Base-by-base conservation (phyloP, 2,113 vertebrate genomes). In the Brachirus orientalis region DNA sequence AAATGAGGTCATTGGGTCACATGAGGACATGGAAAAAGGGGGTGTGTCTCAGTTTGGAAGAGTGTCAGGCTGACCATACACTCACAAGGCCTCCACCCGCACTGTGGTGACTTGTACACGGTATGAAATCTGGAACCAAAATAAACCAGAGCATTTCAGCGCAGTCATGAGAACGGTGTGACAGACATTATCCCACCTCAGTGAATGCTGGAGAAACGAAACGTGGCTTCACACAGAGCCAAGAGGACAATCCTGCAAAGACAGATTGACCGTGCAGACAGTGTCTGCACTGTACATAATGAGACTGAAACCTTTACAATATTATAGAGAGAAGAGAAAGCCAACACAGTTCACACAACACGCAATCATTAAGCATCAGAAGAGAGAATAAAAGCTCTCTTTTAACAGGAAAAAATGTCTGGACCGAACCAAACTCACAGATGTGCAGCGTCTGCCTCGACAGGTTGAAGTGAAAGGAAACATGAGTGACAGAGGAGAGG, bases 11-110 rank as follows among this genome's bases (percentile, higher is more conserved):
- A 36, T 19, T 10, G 20, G 72, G 70, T 82, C 73, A 81, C 22
- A 48, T 74, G 43, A 83, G 83, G 83, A 71, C 75, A 74, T 54
- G 60, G n/a, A 46, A 33, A n/a, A 73, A 64, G 47, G 45, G 35
- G 51, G 47, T 65, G 77, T 80, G 68, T 75, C 60, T 52, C 47
- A 20, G 58, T 72, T 74, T 65, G 60, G 63, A 14, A 46, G 37
- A n/a, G 44, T 55, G 72, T 67, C 58, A 40, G 46, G 37, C 41
- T 48, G 13, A 62, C 58, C 44, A 33, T 70, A 60, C 43, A 66
- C 63, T 60, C 41, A 28, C 38, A 63, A 50, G 50, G 18, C 53
- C 69, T 76, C 53, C 72, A 58, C 72, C 79, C 67, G 3, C 56
- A 6, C n/a, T 72, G 60, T 16, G 16, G 58, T 50, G 58, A 45